These are phyloP conservation scores for Oryzaephilus surinamensis DNA, from an alignment of 1,140 invertebrate species.

Conservation along the genomic window DNA sequence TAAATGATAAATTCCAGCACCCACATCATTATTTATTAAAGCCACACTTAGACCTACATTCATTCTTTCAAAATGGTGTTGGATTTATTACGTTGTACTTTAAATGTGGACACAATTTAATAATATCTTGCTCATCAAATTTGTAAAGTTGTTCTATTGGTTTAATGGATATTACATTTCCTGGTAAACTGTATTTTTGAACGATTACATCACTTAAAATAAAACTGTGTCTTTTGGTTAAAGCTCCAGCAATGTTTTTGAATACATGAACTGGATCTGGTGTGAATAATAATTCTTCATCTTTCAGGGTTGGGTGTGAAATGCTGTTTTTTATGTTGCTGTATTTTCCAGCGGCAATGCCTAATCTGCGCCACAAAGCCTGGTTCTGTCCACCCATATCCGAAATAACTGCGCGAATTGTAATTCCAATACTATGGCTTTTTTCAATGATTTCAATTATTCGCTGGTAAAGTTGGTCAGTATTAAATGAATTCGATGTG, in stretches of 20 bases:
- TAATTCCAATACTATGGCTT: background rate
- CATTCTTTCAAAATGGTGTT: constrained; percentile 8
- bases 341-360: background rate
- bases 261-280: constrained; percentile 11
- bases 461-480: background rate
- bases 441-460: background rate
- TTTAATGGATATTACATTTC: background rate
- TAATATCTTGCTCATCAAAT: constrained; percentile 1
- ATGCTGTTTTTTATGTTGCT: constrained; percentile 1
- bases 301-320: background rate
- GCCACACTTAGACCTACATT: constrained; percentile 5
- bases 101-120: constrained; percentile 1
- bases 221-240: constrained; percentile 4
- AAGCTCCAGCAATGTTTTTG: constrained; percentile 7
- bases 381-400: constrained; percentile 1
- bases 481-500: background rate
- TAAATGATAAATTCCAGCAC: background rate
- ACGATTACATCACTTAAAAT: constrained; percentile 3
- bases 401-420: background rate
- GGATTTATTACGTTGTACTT: constrained; percentile 4
- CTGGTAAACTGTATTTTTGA: constrained; percentile 3
- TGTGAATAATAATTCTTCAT: constrained; percentile 4
- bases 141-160: background rate
- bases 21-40: constrained; percentile 6
- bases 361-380: background rate